Evolutionary conservation across 1,140 invertebrate species (phyloP), one percentile per base, ranked within the genome.

Genomic region (Diorhabda sublineata): DNA sequence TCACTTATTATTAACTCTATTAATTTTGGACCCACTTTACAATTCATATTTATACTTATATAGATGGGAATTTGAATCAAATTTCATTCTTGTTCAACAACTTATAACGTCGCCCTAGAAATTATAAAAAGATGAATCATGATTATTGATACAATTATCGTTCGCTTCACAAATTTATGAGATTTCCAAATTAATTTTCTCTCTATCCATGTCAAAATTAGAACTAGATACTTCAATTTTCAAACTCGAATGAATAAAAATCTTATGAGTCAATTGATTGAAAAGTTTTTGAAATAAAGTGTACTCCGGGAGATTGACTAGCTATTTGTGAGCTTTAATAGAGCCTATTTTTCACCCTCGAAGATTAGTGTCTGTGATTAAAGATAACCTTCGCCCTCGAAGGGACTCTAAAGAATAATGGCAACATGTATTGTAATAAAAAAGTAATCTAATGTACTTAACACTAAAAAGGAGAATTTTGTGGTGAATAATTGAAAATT

Each of bases 361-460:
- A 70, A 73, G 71, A 73, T 73, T 73, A 73, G 71, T 73, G 71
- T 68, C 68, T 59, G 69, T 70, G 68, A 73, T 73, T 73, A 73
- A 73, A 68, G 61, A 70, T 60, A 45, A 41, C 63, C 61, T 52
- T 52, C 47, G 3, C 6, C 47, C 47, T 52, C 6, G n/a, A 52
- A 52, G 47, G 4, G 47, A 52, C 6, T 6, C 47, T 52, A 6
- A 52, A 52, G 47, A 52, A n/a, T 52, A 8, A 52, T 52, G 47
- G 47, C 6, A 6, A 6, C 47, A 8, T 52, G n/a, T n/a, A 52
- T 52, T 52, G 47, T 52, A 52, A 3, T 52, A 52, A 52, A 52
- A n/a, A 52, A 2, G 47, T 52, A 52, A 52, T 52, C 47, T 8
- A 52, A 52, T 52, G 6, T n/a, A 8, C 26, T 26, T 26, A 26